Evolutionary conservation across 2,797 vertebrate species (phyloP), one percentile per base, ranked within the genome.

Genomic region (Graptemys geographica): DNA sequence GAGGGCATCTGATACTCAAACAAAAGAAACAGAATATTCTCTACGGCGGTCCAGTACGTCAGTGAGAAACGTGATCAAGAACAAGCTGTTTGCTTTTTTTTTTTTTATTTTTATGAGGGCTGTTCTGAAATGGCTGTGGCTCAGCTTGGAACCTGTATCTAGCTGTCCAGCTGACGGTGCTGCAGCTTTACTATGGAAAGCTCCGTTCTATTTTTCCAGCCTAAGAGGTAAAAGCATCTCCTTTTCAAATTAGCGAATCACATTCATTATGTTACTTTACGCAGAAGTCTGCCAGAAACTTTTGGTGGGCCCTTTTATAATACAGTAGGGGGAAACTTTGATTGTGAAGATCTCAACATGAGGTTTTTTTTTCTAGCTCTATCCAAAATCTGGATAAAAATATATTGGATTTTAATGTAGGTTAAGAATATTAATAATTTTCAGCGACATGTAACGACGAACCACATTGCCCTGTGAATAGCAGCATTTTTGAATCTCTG

Each of bases 371-470:
- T 92, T 41, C 69, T 90, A 28, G 37, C 59, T 92, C 52, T 89
- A 4, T 86, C 33, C 25, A 89, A 74, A 84, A 89, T n/a, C 11
- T 81, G 85, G 57, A 81, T 72, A 72, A 41, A 62, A 41, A 72
- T 41, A 5, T 37, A 37, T 37, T 37, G 82, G 18, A 76, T 85
- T 7, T 18, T 76, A 85, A 81, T 79, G 16, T 49, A 56, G 9
- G 49, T 96, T 23, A 81, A 90, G 25, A 56, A 83, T 91, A 69
- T 81, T 90, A 55, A 2, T 59, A 80, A 76, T 87, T 80, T 95
- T 91, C 31, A 87, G 2, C 69, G 59, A 44, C 41, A 85, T 59
- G 44, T 84, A 55, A 93, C 41, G 44, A 31, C 31, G 41, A 47
- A 59, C 28, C 44, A 49, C 27, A 16, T 78, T 49, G 25, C 25